phyloP scores from a whole-genome alignment of 1,140 invertebrate species.

The Heliothis virescens region DNA sequence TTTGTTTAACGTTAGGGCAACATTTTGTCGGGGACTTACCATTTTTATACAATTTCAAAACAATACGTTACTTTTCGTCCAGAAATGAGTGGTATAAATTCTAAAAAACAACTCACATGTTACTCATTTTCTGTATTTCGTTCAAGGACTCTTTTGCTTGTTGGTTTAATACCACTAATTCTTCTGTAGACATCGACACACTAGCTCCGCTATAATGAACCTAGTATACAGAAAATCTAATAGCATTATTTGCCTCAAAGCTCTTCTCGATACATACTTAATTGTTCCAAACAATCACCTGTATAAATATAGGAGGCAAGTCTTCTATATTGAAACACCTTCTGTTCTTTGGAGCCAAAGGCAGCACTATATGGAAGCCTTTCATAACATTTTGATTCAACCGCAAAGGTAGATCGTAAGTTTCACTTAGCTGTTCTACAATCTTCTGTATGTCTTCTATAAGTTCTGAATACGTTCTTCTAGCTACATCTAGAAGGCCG shows the following conservation, averaged over 20 bases:
- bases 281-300: slow-evolving; percentile 78
- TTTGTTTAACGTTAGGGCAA: background rate
- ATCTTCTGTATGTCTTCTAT: slow-evolving; percentile 91
- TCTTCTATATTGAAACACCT: slow-evolving; percentile 85
- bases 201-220: slow-evolving; percentile 88
- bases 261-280: too few relatives aligned
- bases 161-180: slow-evolving; percentile 90
- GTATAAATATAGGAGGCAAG: slow-evolving; percentile 89
- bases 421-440: slow-evolving; percentile 88
- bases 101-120: slow-evolving; percentile 88
- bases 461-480: slow-evolving; percentile 92
- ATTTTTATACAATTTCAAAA: background rate
- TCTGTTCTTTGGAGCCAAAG: slow-evolving; percentile 79
- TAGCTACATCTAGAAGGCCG: slow-evolving; percentile 91
- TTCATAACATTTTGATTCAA: slow-evolving; percentile 89
- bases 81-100: background rate
- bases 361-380: slow-evolving; percentile 92
- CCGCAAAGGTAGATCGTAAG: slow-evolving; percentile 89
- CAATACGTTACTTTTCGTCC: background rate
- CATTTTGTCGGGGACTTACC: background rate
- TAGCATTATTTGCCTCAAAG: too few relatives aligned
- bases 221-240: slow-evolving; percentile 69
- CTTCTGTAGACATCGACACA: slow-evolving; percentile 92
- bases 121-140: slow-evolving; percentile 93
- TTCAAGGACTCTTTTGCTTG: slow-evolving; percentile 91